These are phyloP conservation scores for Mormyrops boulengeri DNA, from an alignment of 2,797 vertebrate species.

Conservation along the genomic window DNA sequence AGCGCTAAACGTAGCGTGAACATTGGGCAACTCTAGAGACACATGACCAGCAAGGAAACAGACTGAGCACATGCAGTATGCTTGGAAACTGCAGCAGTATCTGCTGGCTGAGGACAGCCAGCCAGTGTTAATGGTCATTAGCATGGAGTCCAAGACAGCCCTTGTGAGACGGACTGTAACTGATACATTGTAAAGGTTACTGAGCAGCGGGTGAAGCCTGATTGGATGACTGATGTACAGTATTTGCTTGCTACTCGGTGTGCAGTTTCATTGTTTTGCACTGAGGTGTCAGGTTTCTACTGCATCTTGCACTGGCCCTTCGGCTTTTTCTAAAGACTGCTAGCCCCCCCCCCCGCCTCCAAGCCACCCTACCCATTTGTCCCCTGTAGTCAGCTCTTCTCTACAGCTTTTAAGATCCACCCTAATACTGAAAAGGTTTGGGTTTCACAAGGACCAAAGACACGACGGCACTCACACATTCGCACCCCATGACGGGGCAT, in stretches of 20 bases:
- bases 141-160: neutral
- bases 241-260: neutral
- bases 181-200: neutral
- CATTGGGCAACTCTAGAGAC: neutral
- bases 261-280: slow-evolving; percentile 4
- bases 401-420: neutral
- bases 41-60: neutral
- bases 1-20: neutral
- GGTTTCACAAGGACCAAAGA: neutral
- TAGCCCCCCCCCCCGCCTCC: neutral
- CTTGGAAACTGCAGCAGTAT: neutral
- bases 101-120: neutral
- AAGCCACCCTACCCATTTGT: neutral
- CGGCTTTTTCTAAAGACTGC: neutral
- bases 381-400: neutral
- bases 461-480: neutral
- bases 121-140: neutral
- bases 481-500: neutral
- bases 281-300: neutral
- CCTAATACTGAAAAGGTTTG: neutral
- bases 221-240: neutral
- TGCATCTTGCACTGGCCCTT: neutral
- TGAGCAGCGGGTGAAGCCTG: neutral
- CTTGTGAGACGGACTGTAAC: neutral
- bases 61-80: neutral